phyloP scores from a whole-genome alignment of 2,888 invertebrate genomes.

The Tyria jacobaeae region DNA sequence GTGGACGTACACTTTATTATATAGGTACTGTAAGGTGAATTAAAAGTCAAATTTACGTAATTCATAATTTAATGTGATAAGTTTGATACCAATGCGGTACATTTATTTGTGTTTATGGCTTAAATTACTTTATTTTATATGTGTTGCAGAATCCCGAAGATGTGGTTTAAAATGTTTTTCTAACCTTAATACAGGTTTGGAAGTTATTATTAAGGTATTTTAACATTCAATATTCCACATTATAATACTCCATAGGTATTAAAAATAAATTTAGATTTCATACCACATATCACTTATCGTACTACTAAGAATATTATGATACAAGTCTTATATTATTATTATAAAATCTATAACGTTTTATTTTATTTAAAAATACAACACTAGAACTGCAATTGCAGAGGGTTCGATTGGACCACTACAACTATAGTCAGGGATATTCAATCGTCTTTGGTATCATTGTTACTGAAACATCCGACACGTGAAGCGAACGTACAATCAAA shows the following conservation, averaged over 20 bases:
- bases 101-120: constrained; percentile 76
- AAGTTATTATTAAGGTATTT: constrained; percentile 30
- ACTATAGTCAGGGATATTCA: constrained; percentile 81
- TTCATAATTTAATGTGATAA: constrained; percentile 84
- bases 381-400: constrained; percentile 67
- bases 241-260: constrained; percentile 82
- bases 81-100: constrained; percentile 75
- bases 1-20: no score
- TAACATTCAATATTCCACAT: constrained; percentile 45
- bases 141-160: constrained; percentile 63
- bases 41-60: constrained; percentile 65
- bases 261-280: constrained; percentile 77
- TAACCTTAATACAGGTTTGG: constrained; percentile 44
- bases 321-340: constrained; percentile 78
- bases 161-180: constrained; percentile 50
- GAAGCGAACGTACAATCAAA: constrained; percentile 60
- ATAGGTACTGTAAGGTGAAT: background rate
- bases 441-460: constrained; percentile 86
- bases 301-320: constrained; percentile 73
- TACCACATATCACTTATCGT: constrained; percentile 68
- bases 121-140: constrained; percentile 71
- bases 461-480: constrained; percentile 71
- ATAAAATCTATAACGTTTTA: constrained; percentile 78
- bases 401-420: constrained; percentile 60
- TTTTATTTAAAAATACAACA: constrained; percentile 70